phyloP scores from a whole-genome alignment of 1,140 invertebrate species.

The Forficula auricularia region DNA sequence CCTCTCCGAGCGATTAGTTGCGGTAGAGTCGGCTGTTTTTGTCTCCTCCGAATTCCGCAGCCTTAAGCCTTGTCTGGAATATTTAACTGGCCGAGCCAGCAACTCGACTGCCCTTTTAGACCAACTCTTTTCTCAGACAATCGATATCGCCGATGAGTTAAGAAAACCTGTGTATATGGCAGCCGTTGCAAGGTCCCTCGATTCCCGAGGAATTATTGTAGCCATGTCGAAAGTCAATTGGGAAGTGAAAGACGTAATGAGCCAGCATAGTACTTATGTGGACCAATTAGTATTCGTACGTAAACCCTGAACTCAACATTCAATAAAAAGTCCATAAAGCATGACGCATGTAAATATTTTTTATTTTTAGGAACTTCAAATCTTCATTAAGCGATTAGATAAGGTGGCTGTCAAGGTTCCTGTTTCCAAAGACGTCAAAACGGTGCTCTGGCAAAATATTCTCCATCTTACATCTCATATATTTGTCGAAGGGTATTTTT shows the following conservation, averaged over 20 bases:
- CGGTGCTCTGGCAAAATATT: constrained; percentile 70
- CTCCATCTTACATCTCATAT: constrained; percentile 65
- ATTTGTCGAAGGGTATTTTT: constrained; percentile 73
- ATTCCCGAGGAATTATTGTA: constrained; percentile 55
- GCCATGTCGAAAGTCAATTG: constrained; percentile 87
- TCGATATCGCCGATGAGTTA: constrained; percentile 50
- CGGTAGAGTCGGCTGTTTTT: constrained; percentile 81
- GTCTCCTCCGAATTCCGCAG: constrained; percentile 69
- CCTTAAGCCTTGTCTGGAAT: constrained; percentile 62
- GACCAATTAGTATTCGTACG: constrained; percentile 46
- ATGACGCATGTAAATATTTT: constrained; percentile 1
- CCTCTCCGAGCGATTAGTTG: constrained; percentile 69
- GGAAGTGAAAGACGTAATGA: constrained; percentile 90
- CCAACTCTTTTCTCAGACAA: constrained; percentile 36
- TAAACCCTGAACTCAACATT: neutral
- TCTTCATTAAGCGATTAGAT: constrained; percentile 56
- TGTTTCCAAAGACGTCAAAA: constrained; percentile 47
- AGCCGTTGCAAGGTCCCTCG: constrained; percentile 60
- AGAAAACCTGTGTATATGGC: constrained; percentile 70
- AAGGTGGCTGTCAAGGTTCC: constrained; percentile 46
- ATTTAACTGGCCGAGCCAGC: constrained; percentile 16
- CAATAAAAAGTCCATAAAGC: neutral
- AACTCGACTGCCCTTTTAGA: constrained; percentile 49
- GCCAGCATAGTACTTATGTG: constrained; percentile 82
- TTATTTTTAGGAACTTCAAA: constrained; percentile 48